A percentile compares a stretch with the other conserved stretches of the same genome.
phyloP scores from a whole-genome alignment of 1,140 invertebrate genomes.

The Drosophila littoralis region DNA sequence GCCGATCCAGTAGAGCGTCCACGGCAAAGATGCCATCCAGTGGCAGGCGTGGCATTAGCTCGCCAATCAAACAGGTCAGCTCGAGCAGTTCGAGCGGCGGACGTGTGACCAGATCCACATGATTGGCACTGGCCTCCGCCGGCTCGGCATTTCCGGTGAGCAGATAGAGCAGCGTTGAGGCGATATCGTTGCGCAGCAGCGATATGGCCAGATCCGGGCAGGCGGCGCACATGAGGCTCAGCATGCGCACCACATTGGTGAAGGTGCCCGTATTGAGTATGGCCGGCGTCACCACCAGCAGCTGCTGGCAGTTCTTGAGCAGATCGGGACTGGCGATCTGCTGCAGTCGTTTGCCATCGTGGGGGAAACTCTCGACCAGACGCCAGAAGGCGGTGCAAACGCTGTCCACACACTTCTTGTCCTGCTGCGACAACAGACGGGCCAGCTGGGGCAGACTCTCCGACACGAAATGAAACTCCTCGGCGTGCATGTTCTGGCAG shows the following conservation, averaged over 20 bases:
- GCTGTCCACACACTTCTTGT: conserved; percentile 99
- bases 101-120: conserved; percentile 94
- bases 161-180: conserved; percentile 96
- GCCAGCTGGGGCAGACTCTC: conserved; percentile 95
- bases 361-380: conserved; percentile 98
- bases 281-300: conserved; percentile 96
- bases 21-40: conserved; percentile 97
- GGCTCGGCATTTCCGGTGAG: conserved; percentile 92
- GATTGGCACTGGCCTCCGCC: conserved; percentile 63
- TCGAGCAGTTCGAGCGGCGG: conserved; percentile 98
- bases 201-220: conserved; percentile 96
- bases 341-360: conserved; percentile 94
- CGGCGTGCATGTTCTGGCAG: conserved; percentile 95
- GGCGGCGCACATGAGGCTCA: conserved; percentile 97
- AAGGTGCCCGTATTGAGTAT: conserved; percentile 97
- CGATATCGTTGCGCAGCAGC: conserved; percentile 96
- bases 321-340: conserved; percentile 97
- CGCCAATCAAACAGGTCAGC: conserved; percentile 97
- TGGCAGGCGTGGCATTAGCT: conserved; percentile 97
- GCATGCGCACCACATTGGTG: conserved; percentile 97
- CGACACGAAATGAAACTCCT: conserved; percentile 96
- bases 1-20: conserved; percentile 93
- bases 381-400: conserved; percentile 98
- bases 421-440: conserved; percentile 93
- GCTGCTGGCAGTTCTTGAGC: conserved; percentile 95